Conservation (phyloP, 2,797 vertebrate species). For the Malurus leucopterus region DNA sequence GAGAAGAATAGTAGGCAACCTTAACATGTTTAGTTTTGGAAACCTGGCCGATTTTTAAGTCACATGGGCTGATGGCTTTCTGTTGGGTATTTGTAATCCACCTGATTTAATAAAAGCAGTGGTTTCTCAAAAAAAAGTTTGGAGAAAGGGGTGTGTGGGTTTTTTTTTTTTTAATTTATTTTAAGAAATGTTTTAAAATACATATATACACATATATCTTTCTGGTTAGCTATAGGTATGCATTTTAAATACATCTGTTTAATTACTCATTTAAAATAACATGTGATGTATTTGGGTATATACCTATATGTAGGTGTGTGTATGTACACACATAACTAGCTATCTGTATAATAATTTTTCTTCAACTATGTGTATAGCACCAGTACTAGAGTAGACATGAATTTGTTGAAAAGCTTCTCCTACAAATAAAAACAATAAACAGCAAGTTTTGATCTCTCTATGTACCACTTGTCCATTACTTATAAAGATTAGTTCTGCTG, state of each 20-base stretch:
- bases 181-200: background rate
- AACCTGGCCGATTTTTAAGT: background rate
- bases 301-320: background rate
- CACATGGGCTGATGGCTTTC: background rate
- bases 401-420: background rate
- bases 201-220: accelerated
- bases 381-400: background rate
- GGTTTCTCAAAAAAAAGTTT: background rate
- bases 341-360: background rate
- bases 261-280: background rate
- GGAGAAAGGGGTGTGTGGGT: accelerated
- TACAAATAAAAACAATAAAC: background rate
- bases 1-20: background rate
- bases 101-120: background rate
- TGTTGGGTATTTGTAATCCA: background rate
- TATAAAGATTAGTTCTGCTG: background rate
- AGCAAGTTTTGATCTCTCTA: background rate
- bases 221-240: background rate
- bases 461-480: background rate
- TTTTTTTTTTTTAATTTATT: no score
- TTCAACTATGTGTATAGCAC: background rate
- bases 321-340: background rate
- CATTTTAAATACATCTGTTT: background rate
- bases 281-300: background rate
- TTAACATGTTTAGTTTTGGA: background rate